phyloP scores from a whole-genome alignment of 2,113 vertebrate genomes.

The Leucosticte australis region DNA sequence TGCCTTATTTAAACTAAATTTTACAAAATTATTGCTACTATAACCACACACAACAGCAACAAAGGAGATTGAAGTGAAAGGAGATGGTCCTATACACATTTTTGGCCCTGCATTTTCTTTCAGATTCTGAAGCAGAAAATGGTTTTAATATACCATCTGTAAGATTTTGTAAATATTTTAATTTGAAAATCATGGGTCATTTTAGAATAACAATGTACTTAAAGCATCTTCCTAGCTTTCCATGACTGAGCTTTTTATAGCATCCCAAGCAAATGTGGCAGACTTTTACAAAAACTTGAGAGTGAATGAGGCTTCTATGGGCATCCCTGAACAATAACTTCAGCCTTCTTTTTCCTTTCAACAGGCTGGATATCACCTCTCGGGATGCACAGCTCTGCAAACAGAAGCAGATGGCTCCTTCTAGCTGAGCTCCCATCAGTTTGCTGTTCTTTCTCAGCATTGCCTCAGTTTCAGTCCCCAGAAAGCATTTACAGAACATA shows the following conservation, averaged over 20 bases:
- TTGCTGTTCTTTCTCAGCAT: constrained; percentile 48
- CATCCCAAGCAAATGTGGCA: background rate
- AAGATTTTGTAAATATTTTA: background rate
- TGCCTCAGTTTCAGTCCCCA: background rate
- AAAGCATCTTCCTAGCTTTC: background rate
- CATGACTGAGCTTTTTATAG: background rate
- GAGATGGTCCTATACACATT: background rate
- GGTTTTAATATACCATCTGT: background rate
- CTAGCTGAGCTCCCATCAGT: background rate
- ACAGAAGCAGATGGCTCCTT: constrained; percentile 52
- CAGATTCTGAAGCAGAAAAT: background rate
- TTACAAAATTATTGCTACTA: background rate
- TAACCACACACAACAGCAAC: background rate
- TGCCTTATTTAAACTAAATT: background rate
- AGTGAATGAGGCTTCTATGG: background rate
- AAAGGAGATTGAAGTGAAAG: background rate
- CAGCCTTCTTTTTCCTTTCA: background rate
- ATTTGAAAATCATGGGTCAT: background rate
- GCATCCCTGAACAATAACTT: background rate
- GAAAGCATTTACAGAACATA: constrained; percentile 29
- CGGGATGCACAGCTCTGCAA: background rate
- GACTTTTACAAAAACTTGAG: background rate
- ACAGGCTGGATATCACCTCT: background rate
- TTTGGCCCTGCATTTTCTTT: background rate
- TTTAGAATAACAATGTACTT: background rate